Evolutionary conservation across 2,888 invertebrate genomes (phyloP), one percentile per base, ranked within the genome.

Genomic region (Nomada hirtipes): DNA sequence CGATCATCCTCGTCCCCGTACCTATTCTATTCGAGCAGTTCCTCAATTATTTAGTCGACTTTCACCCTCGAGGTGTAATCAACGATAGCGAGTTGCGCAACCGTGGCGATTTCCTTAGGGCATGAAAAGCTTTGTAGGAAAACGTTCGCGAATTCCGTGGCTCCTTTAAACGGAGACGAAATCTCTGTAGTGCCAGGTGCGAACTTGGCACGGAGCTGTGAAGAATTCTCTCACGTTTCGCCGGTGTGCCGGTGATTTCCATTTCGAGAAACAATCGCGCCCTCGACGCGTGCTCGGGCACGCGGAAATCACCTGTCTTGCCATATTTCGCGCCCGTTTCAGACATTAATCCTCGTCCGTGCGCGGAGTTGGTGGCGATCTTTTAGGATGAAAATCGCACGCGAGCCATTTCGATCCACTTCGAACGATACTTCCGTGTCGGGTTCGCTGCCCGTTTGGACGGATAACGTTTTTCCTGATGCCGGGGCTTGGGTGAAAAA

Each of bases 221-320:
- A 85, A 82, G 89, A 89, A 92, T 91, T 89, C 89, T 89, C 90
- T 91, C 91, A 90, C 90, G 91, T 90, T 86, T 69, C 75, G 23
- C 57, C 64, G 23, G 42, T 20, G 2, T 3, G 36, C 36, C 57
- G 53, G 64, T 74, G 74, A 84, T 91, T 91, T 91, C 90, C 91
- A 91, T 92, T 92, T 89, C 86, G 79, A 89, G 92, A 91, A 92
- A 92, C 91, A 91, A 91, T 91, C 68, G 91, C 85, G 84, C 65
- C 77, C 74, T 60, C 69, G 76, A 70, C 78, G 36, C 13, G 65
- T 13, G 47, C 64, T 42, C 74, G 65, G 79, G 80, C 88, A 89
- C 88, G 83, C 79, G 89, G 89, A 89, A 90, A 89, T 89, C 88
- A 89, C 89, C 86, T 83, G 90, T 86, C 87, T 87, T 78, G 65